phyloP scores from a whole-genome alignment of 2,797 vertebrate genomes.

The Hapalemur alaotrensis region DNA sequence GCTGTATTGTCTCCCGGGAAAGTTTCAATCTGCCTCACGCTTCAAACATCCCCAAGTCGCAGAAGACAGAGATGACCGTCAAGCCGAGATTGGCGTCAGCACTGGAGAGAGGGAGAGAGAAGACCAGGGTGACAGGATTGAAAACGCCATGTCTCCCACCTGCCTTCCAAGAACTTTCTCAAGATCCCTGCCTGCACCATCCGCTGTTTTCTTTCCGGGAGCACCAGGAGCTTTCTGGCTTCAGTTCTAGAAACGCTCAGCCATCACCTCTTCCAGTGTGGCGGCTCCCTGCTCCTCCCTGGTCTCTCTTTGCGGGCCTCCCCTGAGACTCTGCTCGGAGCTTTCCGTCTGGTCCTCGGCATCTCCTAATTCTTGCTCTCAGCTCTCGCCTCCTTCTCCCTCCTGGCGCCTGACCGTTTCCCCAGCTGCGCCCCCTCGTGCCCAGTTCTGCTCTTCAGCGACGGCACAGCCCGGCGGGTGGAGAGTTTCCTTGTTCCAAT shows the following conservation, averaged over 20 bases:
- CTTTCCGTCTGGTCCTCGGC: not conserved
- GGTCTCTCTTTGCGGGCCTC: not conserved
- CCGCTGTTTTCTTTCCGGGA: not conserved
- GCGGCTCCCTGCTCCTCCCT: not conserved
- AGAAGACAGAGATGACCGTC: not conserved
- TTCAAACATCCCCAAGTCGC: not conserved
- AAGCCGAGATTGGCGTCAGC: not conserved
- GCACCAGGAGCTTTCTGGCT: not conserved
- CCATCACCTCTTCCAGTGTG: not conserved
- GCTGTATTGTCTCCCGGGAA: not conserved
- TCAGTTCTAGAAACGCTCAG: accelerated
- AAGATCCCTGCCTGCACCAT: accelerated
- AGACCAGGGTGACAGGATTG: too few relatives aligned
- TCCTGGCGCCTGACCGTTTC: not conserved
- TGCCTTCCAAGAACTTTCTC: not conserved
- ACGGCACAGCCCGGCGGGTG: not conserved
- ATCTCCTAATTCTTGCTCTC: not conserved
- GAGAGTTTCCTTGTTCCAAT: not conserved
- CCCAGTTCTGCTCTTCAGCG: not conserved
- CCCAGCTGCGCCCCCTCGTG: not conserved
- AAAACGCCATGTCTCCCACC: not conserved
- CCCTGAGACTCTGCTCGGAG: not conserved
- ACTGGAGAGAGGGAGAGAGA: not conserved
- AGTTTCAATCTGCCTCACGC: not conserved
- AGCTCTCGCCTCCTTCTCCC: not conserved